Evolutionary conservation across 2,113 vertebrate species (phyloP).

Genomic region (Lates calcarifer): DNA sequence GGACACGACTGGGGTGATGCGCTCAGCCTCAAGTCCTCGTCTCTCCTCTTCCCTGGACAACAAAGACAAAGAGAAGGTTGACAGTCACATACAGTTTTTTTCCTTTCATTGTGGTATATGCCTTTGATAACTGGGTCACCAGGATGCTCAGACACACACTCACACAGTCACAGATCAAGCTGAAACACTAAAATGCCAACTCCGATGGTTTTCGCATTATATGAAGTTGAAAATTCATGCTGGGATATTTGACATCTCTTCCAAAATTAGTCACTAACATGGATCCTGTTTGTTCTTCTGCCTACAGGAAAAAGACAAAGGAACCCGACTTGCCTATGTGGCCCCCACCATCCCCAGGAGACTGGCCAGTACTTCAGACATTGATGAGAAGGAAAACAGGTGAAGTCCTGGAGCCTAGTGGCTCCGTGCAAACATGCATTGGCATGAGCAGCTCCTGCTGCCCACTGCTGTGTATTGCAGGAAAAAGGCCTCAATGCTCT

Average conservation of each 20-base stretch:
- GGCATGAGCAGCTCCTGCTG: constrained; percentile 60
- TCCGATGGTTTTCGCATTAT: neutral
- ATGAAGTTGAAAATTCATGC: neutral
- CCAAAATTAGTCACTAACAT: neutral
- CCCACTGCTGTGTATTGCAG: constrained; percentile 63
- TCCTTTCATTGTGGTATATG: neutral
- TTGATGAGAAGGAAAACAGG: constrained; percentile 99
- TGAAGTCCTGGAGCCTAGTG: constrained; percentile 57
- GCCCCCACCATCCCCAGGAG: constrained; percentile 96
- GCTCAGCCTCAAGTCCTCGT: constrained; percentile 98
- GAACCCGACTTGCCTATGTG: constrained; percentile 93
- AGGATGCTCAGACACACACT: neutral
- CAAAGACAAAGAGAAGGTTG: constrained; percentile 97
- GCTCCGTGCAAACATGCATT: constrained; percentile 28
- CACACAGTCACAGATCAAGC: neutral
- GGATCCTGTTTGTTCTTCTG: constrained; percentile 2
- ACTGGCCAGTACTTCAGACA: constrained; percentile 94
- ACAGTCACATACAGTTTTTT: neutral
- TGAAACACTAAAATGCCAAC: neutral
- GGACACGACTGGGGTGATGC: constrained; percentile 94
- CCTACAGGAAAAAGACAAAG: constrained; percentile 95
- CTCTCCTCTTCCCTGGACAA: constrained; percentile 97
- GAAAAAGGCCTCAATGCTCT: constrained; percentile 42
- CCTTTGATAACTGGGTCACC: neutral
- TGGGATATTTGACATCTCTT: neutral